Base-by-base conservation (phyloP, 1,140 invertebrate species). In the Drosophila kurseongensis region DNA sequence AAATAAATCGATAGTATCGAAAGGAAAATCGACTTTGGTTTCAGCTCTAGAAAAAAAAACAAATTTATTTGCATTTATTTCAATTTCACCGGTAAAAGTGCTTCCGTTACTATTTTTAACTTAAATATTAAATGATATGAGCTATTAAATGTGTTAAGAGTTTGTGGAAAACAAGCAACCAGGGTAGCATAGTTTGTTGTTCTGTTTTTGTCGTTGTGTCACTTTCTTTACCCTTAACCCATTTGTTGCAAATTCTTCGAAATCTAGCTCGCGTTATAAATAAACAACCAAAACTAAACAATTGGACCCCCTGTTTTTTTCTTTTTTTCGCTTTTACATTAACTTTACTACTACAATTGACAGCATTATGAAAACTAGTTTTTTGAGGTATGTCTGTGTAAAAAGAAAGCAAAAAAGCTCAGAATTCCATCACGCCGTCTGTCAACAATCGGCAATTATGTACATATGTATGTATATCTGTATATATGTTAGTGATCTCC, bases 321-420 rank as follows among this genome's bases (percentile, higher is more conserved):
- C 35, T 18, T 38, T 36, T 44, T 23, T 13, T 29, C 27, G n/a
- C 4, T 27, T 56, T 61, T 56, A 63, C 38, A 27, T 6, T 10
- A 9, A 14, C 40, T 58, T n/a, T 27, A 13, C 60, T 10, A 41
- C 12, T 32, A n/a, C 18, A 47, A 51, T 57, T 56, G 41, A 6
- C 36, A 35, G 42, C 42, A 16, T 41, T 18, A 51, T n/a, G 3
- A 54, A 77, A 84, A 85, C 81, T 85, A 73, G 80, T 85, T 85
- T 84, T 68, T 23, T 44, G 9, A 52, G 61, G 55, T 61, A 50
- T 57, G 59, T 7, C 36, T 4, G 8, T 14, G 23, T 5, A 10
- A 35, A 42, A 67, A 50, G 41, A 65, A 67, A 42, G 56, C 38
- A 42, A 41, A 77, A 69, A 78, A 35, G 32, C 48, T 27, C 60